These are phyloP conservation scores for Copidosoma floridanum DNA, from an alignment of 1,140 invertebrate species.

Conservation along the genomic window DNA sequence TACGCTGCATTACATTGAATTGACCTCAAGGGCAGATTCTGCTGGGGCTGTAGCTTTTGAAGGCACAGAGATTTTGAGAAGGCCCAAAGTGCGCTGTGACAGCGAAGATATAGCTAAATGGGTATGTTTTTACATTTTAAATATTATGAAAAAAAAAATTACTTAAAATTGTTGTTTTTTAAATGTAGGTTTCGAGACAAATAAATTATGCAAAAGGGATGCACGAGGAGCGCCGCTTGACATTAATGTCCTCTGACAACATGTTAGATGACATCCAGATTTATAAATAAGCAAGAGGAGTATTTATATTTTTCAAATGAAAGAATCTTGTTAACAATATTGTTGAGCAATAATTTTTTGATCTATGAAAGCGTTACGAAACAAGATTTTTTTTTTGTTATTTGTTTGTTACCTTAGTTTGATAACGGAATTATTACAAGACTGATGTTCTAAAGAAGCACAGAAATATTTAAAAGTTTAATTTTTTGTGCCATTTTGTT, in stretches of 20 bases:
- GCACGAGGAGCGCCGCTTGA: constrained; percentile 70
- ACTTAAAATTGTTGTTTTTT: constrained; percentile 6
- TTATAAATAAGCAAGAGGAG: constrained; percentile 44
- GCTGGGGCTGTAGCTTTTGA: constrained; percentile 49
- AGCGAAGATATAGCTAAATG: constrained; percentile 73
- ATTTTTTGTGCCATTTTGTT: constrained; percentile 24
- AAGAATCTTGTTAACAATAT: not conserved
- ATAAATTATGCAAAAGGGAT: constrained; percentile 86
- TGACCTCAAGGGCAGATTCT: constrained; percentile 66
- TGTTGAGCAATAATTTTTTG: not conserved
- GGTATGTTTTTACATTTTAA: constrained; percentile 58
- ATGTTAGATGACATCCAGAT: constrained; percentile 52
- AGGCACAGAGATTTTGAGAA: constrained; percentile 59
- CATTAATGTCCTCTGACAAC: constrained; percentile 53
- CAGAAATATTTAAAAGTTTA: constrained; percentile 7
- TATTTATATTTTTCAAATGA: constrained; percentile 18
- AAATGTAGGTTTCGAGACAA: constrained; percentile 63
- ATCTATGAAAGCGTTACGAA: not conserved
- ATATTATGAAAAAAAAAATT: not conserved
- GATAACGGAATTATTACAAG: constrained; percentile 10
- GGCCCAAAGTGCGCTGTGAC: constrained; percentile 82
- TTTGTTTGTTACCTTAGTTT: constrained; percentile 7
- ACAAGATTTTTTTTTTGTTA: not conserved
- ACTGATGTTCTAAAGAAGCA: constrained; percentile 21
- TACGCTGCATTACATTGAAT: constrained; percentile 71